These are phyloP conservation scores for Epicauta chinensis DNA, from an alignment of 1,140 invertebrate genomes.

Conservation along the genomic window DNA sequence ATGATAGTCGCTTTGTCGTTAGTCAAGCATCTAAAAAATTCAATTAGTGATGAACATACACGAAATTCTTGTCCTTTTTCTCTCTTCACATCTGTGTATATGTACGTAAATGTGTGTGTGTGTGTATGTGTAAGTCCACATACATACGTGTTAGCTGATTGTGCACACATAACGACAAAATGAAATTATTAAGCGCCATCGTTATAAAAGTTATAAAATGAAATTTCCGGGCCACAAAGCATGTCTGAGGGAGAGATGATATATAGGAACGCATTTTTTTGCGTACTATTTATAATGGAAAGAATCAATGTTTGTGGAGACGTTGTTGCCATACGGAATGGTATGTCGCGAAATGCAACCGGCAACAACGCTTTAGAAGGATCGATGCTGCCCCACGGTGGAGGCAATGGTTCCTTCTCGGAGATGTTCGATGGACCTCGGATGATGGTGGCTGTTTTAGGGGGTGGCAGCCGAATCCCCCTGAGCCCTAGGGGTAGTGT, in stretches of 20 bases:
- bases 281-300: constrained; percentile 42
- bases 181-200: constrained; percentile 36
- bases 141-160: constrained; percentile 4
- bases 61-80: too few relatives aligned
- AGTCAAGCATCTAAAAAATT: constrained; percentile 31
- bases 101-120: constrained; percentile 6
- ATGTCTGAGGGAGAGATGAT: constrained; percentile 38
- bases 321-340: constrained; percentile 29
- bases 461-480: constrained; percentile 17
- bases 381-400: constrained; percentile 25
- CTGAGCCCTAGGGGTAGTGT: constrained; percentile 12
- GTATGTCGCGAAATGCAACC: constrained; percentile 25
- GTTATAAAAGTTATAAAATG: constrained; percentile 43
- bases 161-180: constrained; percentile 21
- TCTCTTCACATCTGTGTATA: constrained; percentile 3
- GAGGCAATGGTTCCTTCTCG: constrained; percentile 30
- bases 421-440: constrained; percentile 29
- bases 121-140: constrained; percentile 15
- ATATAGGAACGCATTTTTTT: constrained; percentile 42
- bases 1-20: too few relatives aligned
- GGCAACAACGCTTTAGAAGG: constrained; percentile 20
- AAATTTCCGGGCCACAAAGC: constrained; percentile 43
- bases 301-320: constrained; percentile 39
- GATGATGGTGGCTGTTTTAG: constrained; percentile 1
- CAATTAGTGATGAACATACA: constrained; percentile 21